Evolutionary conservation across 2,113 vertebrate genomes (phyloP).

Genomic region (Scomber scombrus): DNA sequence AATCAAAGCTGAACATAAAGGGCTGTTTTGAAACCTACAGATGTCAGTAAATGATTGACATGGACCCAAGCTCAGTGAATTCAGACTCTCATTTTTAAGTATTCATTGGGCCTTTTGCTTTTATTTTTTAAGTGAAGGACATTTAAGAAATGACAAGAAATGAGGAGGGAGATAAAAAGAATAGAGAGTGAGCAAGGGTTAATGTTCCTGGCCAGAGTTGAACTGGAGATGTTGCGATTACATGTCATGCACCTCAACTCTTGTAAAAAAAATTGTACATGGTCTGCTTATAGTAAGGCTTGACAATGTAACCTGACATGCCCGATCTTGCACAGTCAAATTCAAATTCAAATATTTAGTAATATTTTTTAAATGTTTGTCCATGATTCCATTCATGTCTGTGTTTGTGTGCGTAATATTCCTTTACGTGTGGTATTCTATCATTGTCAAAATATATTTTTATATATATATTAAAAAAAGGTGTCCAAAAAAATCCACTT

Average conservation of each 20-base stretch:
- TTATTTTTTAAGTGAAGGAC: background rate
- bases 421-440: constrained; percentile 6
- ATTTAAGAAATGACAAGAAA: background rate
- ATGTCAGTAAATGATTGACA: constrained; percentile 11
- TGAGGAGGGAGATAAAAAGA: background rate
- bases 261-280: background rate
- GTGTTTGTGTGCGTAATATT: background rate
- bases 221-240: background rate
- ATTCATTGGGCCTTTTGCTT: background rate
- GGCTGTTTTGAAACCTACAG: background rate
- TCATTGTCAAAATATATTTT: background rate
- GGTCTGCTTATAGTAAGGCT: constrained; percentile 10
- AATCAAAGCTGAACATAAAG: constrained; percentile 8
- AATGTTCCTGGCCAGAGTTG: background rate
- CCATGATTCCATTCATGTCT: background rate
- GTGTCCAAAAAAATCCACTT: background rate
- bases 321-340: constrained; percentile 24
- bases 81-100: background rate
- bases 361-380: background rate
- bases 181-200: too few species aligned
- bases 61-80: constrained; percentile 5
- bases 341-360: too few species aligned
- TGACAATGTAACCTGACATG: background rate
- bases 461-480: constrained; percentile 26
- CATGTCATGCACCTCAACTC: background rate